Percentiles rank a stretch among this genome's conserved stretches.
These are phyloP conservation scores for Mythimna pallens DNA, from an alignment of 2,888 invertebrate species.

Conservation along the genomic window DNA sequence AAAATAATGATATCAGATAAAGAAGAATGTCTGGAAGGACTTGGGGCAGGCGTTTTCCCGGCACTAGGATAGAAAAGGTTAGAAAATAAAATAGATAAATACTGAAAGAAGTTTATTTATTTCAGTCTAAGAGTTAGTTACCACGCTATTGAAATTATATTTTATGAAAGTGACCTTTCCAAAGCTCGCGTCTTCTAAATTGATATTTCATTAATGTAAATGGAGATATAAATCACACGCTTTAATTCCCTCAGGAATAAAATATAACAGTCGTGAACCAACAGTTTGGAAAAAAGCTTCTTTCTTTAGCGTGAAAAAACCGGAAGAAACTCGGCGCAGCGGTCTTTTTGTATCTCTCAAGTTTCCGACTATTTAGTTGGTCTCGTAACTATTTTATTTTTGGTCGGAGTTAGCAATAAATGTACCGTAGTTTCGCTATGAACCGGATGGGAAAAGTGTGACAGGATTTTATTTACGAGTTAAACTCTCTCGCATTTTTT, in stretches of 20 bases:
- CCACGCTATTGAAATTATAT: background rate
- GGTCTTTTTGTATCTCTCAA: conserved; percentile 57
- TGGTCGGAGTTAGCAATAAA: conserved; percentile 52
- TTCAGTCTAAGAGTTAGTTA: background rate
- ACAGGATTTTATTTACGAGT: conserved; percentile 43
- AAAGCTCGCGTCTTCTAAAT: conserved; percentile 13
- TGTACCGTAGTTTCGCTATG: conserved; percentile 38
- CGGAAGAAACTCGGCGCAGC: conserved; percentile 53
- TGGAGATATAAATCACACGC: conserved; percentile 40
- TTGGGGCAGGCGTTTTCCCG: too few species aligned
- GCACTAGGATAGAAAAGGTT: too few species aligned
- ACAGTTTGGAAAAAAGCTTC: conserved; percentile 59
- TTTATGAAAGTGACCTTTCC: conserved; percentile 9
- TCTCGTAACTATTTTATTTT: conserved; percentile 61
- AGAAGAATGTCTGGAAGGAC: too few species aligned
- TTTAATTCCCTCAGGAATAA: conserved; percentile 49
- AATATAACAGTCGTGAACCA: conserved; percentile 54
- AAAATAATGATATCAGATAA: too few species aligned
- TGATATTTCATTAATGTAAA: conserved; percentile 53
- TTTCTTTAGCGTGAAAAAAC: conserved; percentile 59
- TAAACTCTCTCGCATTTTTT: conserved; percentile 17
- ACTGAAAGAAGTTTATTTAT: background rate
- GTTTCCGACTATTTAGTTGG: conserved; percentile 63
- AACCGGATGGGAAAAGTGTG: conserved; percentile 26
- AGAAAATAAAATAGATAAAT: background rate